Evolutionary conservation across 2,888 invertebrate species (phyloP).

Genomic region (Eueremaeus valkanovi): DNA sequence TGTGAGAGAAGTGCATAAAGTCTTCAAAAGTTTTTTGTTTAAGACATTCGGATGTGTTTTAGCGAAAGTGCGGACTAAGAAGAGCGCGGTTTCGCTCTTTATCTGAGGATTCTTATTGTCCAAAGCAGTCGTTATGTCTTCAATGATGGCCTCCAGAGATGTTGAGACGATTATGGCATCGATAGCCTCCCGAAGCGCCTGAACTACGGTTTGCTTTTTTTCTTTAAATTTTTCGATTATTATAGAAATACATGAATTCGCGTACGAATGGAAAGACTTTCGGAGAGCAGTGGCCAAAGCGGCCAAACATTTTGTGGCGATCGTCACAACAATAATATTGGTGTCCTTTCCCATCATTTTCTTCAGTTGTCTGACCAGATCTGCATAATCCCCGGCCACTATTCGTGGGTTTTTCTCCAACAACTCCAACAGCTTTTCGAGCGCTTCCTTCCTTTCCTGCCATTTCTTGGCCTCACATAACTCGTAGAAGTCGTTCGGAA

Average conservation of each 20-base stretch:
- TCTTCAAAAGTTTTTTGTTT: slow-evolving; percentile 84
- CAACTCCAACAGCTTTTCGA: slow-evolving; percentile 75
- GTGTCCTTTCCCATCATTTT: slow-evolving; percentile 89
- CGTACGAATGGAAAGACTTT: slow-evolving; percentile 79
- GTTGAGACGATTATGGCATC: slow-evolving; percentile 64
- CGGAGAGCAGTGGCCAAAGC: slow-evolving; percentile 79
- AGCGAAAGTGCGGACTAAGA: slow-evolving; percentile 75
- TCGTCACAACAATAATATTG: slow-evolving; percentile 86
- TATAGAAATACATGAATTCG: slow-evolving; percentile 63
- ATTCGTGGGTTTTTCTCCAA: slow-evolving; percentile 72
- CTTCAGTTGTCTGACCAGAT: slow-evolving; percentile 77
- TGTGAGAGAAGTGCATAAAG: slow-evolving; percentile 68
- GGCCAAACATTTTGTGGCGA: slow-evolving; percentile 77
- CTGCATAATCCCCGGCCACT: slow-evolving; percentile 87
- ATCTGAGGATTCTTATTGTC: slow-evolving; percentile 87
- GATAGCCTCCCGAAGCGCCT: slow-evolving; percentile 78
- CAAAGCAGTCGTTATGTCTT: slow-evolving; percentile 77
- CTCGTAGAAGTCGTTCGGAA: slow-evolving; percentile 93
- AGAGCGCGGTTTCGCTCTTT: slow-evolving; percentile 78
- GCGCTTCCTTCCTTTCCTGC: slow-evolving; percentile 89
- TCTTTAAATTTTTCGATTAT: slow-evolving; percentile 95
- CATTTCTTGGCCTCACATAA: slow-evolving; percentile 92
- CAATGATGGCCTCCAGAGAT: slow-evolving; percentile 53
- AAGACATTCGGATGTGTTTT: slow-evolving; percentile 73
- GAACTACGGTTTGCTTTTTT: slow-evolving; percentile 86